Evolutionary conservation across 2,113 vertebrate genomes (phyloP), one percentile per base, ranked within the genome.

Genomic region (Isurus oxyrinchus): DNA sequence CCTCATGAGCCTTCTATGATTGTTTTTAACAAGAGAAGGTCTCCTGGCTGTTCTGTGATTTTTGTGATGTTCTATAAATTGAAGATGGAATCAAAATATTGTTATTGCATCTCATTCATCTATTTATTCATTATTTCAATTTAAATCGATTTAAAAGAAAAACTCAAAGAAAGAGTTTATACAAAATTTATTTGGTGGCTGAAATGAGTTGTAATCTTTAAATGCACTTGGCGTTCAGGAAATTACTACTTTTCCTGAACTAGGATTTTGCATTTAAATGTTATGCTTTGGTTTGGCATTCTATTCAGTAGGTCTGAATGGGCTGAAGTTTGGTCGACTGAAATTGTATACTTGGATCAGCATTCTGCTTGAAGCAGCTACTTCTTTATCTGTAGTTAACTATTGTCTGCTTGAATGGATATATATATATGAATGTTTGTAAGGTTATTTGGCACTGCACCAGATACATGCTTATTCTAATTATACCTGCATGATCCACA

Each of bases 401-500:
- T 87, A 19, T 87, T 87, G 84, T 88, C 86, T 55, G 53, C 49
- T 88, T 88, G 86, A 88, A 88, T 55, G 23, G 86, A 55, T 88
- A 55, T 87, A 25, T 87, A 25, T 88, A 88, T 40, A 5, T 88
- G 86, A 88, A 3, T 21, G 86, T 88, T 88, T 19, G 40, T 44
- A 44, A 55, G 86, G 53, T 55, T 88, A 23, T 40, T 84, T 84
- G 81, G 81, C 81, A 84, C 40, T 49, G 81, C 14, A 7, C 13
- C 40, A 44, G 81, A 84, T 84, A 40, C 40, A 84, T 23, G 40
- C 40, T 84, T 84, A 84, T 19, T 84, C 81, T 84, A 44, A 84
- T 84, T 84, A 84, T 84, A 84, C 40, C 81, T 84, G 81, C 81
- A 49, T 84, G 81, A 84, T 84, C 81, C 49, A 44, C 81, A 84